Conservation (phyloP, 2,797 vertebrate species). For the Garrulus glandarius region DNA sequence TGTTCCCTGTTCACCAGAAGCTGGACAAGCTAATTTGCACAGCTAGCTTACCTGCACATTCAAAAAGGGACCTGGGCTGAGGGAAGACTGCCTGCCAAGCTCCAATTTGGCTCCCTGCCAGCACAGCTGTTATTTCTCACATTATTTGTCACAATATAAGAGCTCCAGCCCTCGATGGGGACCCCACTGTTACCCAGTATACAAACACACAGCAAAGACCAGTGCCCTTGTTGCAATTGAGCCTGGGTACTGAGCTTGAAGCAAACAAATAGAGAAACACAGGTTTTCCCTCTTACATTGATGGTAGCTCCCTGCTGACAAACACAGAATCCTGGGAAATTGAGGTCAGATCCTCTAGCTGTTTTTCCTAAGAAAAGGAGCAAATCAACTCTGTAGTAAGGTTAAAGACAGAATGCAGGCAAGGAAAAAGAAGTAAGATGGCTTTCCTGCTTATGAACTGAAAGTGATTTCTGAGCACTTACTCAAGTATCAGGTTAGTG, state of each 20-base stretch:
- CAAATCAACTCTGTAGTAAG: not conserved
- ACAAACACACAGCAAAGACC: not conserved
- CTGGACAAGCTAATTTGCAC: not conserved
- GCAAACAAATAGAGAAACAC: not conserved
- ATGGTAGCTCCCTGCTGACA: not conserved
- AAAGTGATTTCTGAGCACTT: not conserved
- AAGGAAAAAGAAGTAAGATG: not conserved
- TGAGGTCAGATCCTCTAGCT: not conserved
- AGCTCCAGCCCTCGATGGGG: not conserved
- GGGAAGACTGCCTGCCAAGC: not conserved
- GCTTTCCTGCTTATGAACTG: not conserved
- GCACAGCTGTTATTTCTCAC: not conserved
- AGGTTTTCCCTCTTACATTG: not conserved
- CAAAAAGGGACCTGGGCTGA: not conserved
- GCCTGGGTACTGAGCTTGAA: not conserved
- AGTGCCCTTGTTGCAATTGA: not conserved
- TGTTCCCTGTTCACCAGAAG: not conserved
- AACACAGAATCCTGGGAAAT: not conserved
- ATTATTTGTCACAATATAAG: not conserved
- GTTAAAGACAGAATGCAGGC: not conserved
- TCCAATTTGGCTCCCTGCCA: not conserved
- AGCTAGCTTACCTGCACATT: not conserved
- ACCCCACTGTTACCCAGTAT: not conserved
- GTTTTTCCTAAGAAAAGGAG: not conserved
- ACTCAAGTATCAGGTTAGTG: not conserved